Percentiles rank a stretch among this genome's conserved stretches.
phyloP scores from a whole-genome alignment of 2,797 vertebrate genomes.

The Choloepus didactylus region DNA sequence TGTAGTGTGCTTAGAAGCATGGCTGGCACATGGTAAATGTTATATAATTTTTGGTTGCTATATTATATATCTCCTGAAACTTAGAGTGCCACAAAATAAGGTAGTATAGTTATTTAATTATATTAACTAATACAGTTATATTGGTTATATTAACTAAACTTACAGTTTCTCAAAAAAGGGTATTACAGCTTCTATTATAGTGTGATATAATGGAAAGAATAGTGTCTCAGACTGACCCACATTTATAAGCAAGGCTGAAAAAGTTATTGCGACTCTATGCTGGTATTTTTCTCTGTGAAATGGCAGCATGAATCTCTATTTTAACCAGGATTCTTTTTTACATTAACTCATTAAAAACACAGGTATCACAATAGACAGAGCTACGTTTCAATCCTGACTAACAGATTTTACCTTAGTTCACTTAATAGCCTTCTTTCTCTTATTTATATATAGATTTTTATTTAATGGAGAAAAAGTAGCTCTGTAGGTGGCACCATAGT shows the following conservation, averaged over 20 bases:
- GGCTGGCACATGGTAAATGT: background rate
- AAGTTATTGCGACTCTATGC: background rate
- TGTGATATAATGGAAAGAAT: background rate
- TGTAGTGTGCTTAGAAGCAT: background rate
- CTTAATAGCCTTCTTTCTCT: background rate
- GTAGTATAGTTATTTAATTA: background rate
- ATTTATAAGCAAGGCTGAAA: background rate
- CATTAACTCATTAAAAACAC: background rate
- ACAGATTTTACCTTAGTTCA: background rate
- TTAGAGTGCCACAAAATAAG: conserved; percentile 3
- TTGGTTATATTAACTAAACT: background rate
- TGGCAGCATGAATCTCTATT: background rate
- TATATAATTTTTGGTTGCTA: background rate
- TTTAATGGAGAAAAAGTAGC: background rate
- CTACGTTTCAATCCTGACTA: background rate
- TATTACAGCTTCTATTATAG: background rate
- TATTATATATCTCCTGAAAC: conserved; percentile 1
- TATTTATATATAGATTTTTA: background rate
- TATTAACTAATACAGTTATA: conserved; percentile 13
- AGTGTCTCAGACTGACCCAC: background rate
- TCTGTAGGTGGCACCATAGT: background rate
- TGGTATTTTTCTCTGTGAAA: background rate
- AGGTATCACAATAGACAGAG: background rate
- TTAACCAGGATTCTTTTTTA: background rate
- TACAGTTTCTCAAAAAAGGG: background rate